These are phyloP conservation scores for Cairina moschata DNA, from an alignment of 2,113 vertebrate species.

Conservation along the genomic window DNA sequence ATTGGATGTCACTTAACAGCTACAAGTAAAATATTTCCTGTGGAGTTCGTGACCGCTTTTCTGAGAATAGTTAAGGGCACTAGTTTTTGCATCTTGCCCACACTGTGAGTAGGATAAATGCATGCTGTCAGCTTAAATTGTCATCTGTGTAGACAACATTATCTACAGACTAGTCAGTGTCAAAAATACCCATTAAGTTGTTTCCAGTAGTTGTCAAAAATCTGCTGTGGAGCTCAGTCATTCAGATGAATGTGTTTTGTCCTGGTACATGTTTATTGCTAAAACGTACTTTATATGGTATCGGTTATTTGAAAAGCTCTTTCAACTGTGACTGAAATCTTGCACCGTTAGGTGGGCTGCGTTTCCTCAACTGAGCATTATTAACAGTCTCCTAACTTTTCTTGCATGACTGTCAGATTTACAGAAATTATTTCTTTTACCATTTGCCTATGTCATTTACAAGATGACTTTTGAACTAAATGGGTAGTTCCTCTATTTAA, in stretches of 20 bases:
- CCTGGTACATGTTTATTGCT: background rate
- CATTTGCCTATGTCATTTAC: background rate
- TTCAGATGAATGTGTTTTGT: background rate
- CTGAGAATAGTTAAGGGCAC: background rate
- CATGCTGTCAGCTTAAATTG: background rate
- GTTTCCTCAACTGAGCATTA: background rate
- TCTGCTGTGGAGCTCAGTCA: background rate
- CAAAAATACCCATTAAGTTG: background rate
- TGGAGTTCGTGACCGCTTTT: background rate
- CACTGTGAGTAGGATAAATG: background rate
- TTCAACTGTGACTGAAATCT: background rate
- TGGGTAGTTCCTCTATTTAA: background rate
- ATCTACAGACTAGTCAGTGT: background rate
- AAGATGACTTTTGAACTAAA: background rate
- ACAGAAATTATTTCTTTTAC: background rate
- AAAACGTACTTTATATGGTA: background rate
- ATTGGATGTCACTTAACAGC: background rate
- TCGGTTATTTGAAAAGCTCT: background rate
- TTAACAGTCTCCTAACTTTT: background rate
- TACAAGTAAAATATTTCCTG: background rate
- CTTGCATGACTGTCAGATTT: background rate
- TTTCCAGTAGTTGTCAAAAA: slow-evolving; percentile 19
- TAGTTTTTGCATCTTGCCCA: background rate
- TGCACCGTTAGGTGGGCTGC: background rate
- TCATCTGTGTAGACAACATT: background rate